Percentiles rank a stretch among this genome's conserved stretches.
Conservation (phyloP, 2,113 vertebrate species). For the Oryctolagus cuniculus region DNA sequence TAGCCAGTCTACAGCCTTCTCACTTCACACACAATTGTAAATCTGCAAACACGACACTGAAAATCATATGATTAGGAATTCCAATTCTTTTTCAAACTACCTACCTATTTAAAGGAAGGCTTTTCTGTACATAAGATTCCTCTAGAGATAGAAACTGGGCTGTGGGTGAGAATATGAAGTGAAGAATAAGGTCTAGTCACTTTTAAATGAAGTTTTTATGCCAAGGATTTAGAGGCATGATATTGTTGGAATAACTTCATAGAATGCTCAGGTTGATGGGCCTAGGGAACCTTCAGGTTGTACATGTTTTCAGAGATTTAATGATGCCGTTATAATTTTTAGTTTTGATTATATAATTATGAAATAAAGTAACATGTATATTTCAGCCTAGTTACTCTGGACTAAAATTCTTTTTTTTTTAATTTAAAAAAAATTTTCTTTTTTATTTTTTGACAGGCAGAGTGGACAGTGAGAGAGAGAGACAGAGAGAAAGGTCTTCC, state of each 20-base stretch:
- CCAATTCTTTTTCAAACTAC: conserved; percentile 25
- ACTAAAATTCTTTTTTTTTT: conserved; percentile 40
- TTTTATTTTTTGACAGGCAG: too few species aligned
- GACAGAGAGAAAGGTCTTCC: too few species aligned
- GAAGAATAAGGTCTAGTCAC: neutral
- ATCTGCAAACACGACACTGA: neutral
- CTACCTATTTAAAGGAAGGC: neutral
- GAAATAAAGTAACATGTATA: conserved; percentile 29
- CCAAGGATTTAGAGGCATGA: neutral
- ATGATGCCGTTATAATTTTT: conserved; percentile 27
- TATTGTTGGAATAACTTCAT: neutral
- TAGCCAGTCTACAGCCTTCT: neutral
- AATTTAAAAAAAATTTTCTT: too few species aligned
- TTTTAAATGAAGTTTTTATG: neutral
- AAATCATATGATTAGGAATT: conserved; percentile 26
- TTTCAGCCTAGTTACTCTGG: conserved; percentile 33
- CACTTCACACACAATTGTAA: neutral
- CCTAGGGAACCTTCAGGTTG: neutral
- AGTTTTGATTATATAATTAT: neutral
- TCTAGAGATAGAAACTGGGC: neutral
- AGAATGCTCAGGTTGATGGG: neutral
- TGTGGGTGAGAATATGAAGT: neutral
- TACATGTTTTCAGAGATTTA: neutral
- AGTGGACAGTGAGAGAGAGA: too few species aligned
- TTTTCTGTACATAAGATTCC: conserved; percentile 1